These are phyloP conservation scores for Toxotes lorentzi DNA, from an alignment of 2,797 vertebrate species.

Conservation along the genomic window DNA sequence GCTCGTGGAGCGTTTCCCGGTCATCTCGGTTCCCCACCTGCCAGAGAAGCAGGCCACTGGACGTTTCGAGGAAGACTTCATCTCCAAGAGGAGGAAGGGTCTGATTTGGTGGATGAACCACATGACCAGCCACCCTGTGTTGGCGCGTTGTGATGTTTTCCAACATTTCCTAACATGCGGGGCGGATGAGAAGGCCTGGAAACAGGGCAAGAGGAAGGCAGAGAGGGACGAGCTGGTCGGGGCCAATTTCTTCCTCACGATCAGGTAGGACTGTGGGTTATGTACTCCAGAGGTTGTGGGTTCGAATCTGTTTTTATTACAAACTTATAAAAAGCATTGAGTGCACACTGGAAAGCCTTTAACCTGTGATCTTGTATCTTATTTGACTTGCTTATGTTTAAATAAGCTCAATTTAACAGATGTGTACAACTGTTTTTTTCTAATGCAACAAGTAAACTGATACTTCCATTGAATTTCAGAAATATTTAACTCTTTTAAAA, in stretches of 20 bases:
- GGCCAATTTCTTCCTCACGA: constrained; percentile 96
- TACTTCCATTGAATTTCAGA: no score
- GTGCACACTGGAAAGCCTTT: neutral
- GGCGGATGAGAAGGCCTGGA: constrained; percentile 95
- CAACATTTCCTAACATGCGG: constrained; percentile 96
- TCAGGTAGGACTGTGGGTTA: constrained; percentile 81
- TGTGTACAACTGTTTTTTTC: neutral
- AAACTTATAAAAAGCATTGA: neutral
- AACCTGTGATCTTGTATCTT: no score
- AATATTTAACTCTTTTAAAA: no score
- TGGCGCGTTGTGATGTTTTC: constrained; percentile 95
- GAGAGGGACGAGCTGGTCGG: constrained; percentile 96
- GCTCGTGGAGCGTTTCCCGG: constrained; percentile 94
- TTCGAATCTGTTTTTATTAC: neutral
- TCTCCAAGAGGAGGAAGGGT: constrained; percentile 96
- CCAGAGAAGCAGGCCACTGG: constrained; percentile 98
- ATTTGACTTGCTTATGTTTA: neutral
- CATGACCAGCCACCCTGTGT: constrained; percentile 96
- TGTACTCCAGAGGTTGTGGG: neutral
- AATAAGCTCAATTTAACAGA: neutral
- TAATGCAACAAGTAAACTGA: neutral
- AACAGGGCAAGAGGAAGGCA: constrained; percentile 95
- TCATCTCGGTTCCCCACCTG: constrained; percentile 96
- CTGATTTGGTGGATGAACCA: constrained; percentile 99
- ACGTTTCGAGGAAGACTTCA: constrained; percentile 98